These are phyloP conservation scores for Pseudanteris insignis DNA, from an alignment of 2,888 invertebrate species.

Conservation along the genomic window DNA sequence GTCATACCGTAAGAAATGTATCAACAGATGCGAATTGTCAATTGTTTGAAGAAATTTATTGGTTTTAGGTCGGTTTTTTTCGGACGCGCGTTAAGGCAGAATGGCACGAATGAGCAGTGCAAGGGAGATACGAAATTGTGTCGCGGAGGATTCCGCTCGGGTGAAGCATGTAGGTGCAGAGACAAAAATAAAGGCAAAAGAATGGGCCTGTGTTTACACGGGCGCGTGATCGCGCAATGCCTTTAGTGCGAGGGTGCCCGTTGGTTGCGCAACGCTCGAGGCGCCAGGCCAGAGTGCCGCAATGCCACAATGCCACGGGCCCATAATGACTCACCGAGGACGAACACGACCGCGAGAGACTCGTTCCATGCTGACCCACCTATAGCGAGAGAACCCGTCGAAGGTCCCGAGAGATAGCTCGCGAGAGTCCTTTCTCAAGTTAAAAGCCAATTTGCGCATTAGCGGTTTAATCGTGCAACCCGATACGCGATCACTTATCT, in stretches of 20 bases:
- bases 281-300: conserved; percentile 54
- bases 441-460: conserved; percentile 44
- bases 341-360: conserved; percentile 48
- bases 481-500: conserved; percentile 34
- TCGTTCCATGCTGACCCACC: conserved; percentile 56
- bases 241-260: conserved; percentile 49
- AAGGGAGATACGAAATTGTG: conserved; percentile 21
- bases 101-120: neutral
- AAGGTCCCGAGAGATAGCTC: conserved; percentile 57
- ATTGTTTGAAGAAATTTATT: too few relatives aligned
- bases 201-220: conserved; percentile 33
- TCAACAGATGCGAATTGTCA: too few relatives aligned
- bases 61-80: too few relatives aligned
- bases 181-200: conserved; percentile 16
- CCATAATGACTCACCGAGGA: conserved; percentile 60
- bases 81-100: too few relatives aligned
- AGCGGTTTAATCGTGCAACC: conserved; percentile 36
- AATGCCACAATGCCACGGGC: conserved; percentile 53
- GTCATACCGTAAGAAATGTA: too few relatives aligned
- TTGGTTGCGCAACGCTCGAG: conserved; percentile 57
- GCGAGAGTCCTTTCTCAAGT: conserved; percentile 39
- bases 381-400: conserved; percentile 55
- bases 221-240: conserved; percentile 35
- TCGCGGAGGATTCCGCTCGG: conserved; percentile 31
- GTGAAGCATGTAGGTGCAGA: conserved; percentile 27